Conservation (phyloP, 2,113 vertebrate species). For the Cavia porcellus region DNA sequence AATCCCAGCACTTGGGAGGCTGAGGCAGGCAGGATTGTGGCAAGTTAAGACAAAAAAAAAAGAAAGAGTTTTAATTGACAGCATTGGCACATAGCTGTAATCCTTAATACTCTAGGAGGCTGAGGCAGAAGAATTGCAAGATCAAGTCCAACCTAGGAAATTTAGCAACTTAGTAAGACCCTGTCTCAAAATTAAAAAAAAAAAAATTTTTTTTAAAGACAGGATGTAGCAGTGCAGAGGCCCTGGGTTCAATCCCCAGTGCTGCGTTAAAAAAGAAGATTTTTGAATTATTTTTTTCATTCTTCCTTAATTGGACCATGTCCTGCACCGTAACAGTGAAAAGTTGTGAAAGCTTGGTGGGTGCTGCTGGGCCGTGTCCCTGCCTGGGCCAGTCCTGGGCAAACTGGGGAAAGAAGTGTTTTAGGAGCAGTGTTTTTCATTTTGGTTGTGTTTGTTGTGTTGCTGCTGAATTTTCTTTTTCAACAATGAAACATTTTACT, state of each 20-base stretch:
- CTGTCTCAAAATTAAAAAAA: not conserved
- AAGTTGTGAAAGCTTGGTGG: not conserved
- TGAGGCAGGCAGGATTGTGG: too few species aligned
- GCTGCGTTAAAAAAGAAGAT: not conserved
- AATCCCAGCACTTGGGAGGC: too few species aligned
- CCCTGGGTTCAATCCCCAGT: not conserved
- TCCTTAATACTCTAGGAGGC: not conserved
- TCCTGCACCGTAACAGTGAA: not conserved
- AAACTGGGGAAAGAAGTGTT: not conserved
- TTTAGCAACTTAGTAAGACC: not conserved
- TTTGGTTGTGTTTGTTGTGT: not conserved
- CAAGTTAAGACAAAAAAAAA: too few species aligned
- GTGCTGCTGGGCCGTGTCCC: not conserved
- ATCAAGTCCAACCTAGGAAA: not conserved
- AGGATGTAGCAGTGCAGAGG: not conserved
- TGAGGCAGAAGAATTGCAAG: not conserved
- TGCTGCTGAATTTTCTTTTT: not conserved
- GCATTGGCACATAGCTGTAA: not conserved
- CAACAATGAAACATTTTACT: conserved; percentile 60
- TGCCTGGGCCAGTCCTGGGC: not conserved
- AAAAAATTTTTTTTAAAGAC: not conserved
- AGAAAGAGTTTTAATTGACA: not conserved
- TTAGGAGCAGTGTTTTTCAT: not conserved
- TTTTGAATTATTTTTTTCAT: not conserved
- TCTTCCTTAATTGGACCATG: not conserved